phyloP scores from a whole-genome alignment of 2,888 invertebrate genomes.

The Platycheirus albimanus region DNA sequence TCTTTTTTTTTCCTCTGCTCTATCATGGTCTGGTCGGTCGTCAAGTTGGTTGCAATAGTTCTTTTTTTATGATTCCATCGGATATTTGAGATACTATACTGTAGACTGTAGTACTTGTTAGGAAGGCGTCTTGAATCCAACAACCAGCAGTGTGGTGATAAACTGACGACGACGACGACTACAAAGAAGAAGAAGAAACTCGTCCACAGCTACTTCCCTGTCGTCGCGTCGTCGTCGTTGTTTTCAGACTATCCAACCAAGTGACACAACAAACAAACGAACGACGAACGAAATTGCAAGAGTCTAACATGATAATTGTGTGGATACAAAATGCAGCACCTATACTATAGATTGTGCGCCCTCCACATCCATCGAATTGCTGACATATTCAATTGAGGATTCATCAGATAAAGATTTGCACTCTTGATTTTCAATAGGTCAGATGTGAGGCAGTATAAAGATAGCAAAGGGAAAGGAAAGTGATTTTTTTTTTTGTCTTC shows the following conservation, averaged over 20 bases:
- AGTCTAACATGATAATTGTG: conserved; percentile 29
- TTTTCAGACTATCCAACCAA: background rate
- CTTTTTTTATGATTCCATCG: conserved; percentile 38
- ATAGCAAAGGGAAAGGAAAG: conserved; percentile 10
- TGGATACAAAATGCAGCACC: conserved; percentile 17
- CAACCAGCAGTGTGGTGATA: background rate
- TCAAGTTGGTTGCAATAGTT: conserved; percentile 2
- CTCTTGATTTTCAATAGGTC: conserved; percentile 44
- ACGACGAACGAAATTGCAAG: background rate
- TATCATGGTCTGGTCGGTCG: too few relatives aligned
- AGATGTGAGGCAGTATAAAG: conserved; percentile 31
- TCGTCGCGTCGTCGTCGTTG: too few relatives aligned
- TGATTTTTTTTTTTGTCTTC: conserved; percentile 12
- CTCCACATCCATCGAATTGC: conserved; percentile 36
- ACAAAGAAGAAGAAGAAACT: conserved; percentile 3
- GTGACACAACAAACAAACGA: background rate
- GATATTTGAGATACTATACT: conserved; percentile 65
- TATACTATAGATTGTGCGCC: conserved; percentile 13
- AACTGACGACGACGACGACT: background rate
- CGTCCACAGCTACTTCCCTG: too few relatives aligned
- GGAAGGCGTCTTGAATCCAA: conserved; percentile 25
- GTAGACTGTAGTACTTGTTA: conserved; percentile 2
- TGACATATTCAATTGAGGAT: conserved; percentile 58
- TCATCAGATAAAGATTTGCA: conserved; percentile 66
- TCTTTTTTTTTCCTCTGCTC: background rate